A percentile compares a stretch with the other conserved stretches of the same genome.
phyloP scores from a whole-genome alignment of 2,888 invertebrate species.

The Eristalis intricaria region DNA sequence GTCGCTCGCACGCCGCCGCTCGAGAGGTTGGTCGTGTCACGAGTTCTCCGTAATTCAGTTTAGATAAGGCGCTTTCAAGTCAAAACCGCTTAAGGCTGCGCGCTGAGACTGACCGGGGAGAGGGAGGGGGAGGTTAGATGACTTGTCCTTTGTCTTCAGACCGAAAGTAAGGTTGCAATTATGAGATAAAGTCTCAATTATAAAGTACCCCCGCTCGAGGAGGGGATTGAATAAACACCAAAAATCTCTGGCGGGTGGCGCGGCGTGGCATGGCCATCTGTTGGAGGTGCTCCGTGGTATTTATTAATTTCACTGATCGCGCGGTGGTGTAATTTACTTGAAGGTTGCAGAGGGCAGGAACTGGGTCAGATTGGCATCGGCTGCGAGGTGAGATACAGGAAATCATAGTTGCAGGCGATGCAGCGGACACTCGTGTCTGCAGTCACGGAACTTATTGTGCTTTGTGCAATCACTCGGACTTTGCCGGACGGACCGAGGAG shows the following conservation, averaged over 20 bases:
- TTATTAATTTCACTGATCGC: slow-evolving; percentile 2
- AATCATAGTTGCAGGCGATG: neutral
- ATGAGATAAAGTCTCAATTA: slow-evolving; percentile 51
- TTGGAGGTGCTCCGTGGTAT: slow-evolving; percentile 9
- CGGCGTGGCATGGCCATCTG: slow-evolving; percentile 16
- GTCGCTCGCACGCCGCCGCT: neutral
- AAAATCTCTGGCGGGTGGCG: slow-evolving; percentile 7
- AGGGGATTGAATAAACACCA: neutral
- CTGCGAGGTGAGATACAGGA: neutral
- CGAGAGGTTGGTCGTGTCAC: slow-evolving; percentile 57
- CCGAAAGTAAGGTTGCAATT: slow-evolving; percentile 29
- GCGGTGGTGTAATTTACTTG: slow-evolving; percentile 7
- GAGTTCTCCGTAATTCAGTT: slow-evolving; percentile 27
- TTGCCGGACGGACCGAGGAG: neutral
- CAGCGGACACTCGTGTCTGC: neutral
- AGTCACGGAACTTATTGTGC: neutral
- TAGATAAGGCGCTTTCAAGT: slow-evolving; percentile 5
- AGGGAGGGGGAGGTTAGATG: neutral
- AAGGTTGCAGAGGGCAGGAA: slow-evolving; percentile 20
- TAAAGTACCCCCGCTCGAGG: neutral
- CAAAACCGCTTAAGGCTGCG: neutral
- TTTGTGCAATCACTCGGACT: neutral
- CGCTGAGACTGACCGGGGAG: no score
- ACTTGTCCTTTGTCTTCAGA: neutral
- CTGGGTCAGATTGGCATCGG: slow-evolving; percentile 10